These are phyloP conservation scores for Coranthus polyacanthus DNA, from an alignment of 2,797 vertebrate species.

Conservation along the genomic window DNA sequence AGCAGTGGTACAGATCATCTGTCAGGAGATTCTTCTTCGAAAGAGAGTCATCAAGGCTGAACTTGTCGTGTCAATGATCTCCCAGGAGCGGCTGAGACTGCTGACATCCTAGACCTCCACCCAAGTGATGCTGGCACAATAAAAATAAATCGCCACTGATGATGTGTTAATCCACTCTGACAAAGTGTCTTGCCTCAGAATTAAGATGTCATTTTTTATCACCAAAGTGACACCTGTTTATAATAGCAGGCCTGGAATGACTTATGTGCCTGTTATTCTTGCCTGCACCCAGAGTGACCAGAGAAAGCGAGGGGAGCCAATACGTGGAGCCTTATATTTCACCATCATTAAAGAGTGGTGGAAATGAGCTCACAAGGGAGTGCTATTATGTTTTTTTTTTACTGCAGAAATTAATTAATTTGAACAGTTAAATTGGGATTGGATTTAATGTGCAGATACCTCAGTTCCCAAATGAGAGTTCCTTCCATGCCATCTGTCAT, in stretches of 20 bases:
- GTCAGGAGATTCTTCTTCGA: conserved; percentile 44
- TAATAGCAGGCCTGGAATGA: conserved; percentile 82
- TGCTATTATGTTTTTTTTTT: conserved; percentile 58
- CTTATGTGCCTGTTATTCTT: conserved; percentile 80
- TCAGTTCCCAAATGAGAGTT: conserved; percentile 43
- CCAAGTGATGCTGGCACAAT: conserved; percentile 75
- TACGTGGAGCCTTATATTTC: conserved; percentile 58
- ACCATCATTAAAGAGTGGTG: conserved; percentile 44
- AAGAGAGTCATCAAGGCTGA: conserved; percentile 68
- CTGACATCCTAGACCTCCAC: conserved; percentile 67
- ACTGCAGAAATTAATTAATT: conserved; percentile 62
- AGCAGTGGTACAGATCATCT: conserved; percentile 14
- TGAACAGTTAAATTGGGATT: conserved; percentile 60
- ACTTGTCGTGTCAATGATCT: conserved; percentile 47
- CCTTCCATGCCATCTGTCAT: conserved; percentile 40
- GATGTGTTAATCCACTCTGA: conserved; percentile 85
- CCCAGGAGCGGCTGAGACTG: conserved; percentile 51
- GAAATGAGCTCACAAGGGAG: conserved; percentile 61
- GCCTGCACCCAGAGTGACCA: conserved; percentile 53
- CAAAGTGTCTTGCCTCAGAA: conserved; percentile 78
- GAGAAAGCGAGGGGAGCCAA: conserved; percentile 54
- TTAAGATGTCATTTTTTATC: conserved; percentile 87
- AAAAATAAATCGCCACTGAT: conserved; percentile 81
- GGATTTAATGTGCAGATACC: conserved; percentile 43
- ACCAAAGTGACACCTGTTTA: conserved; percentile 86